These are phyloP conservation scores for Dasypus novemcinctus DNA, from an alignment of 2,113 vertebrate species.

Conservation along the genomic window DNA sequence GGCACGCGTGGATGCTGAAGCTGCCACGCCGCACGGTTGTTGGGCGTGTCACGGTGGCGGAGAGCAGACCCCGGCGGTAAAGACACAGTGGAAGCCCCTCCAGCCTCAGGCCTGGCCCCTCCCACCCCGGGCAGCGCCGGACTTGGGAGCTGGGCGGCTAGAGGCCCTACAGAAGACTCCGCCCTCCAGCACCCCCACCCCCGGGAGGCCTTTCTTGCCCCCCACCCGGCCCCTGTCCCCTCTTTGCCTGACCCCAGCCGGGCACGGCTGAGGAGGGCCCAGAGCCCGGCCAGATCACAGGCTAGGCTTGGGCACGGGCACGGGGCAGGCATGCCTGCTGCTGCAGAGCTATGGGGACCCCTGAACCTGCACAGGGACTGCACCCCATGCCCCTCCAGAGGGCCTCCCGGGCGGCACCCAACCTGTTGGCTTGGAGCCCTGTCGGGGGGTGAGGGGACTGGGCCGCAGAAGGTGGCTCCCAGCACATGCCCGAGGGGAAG, in stretches of 20 bases:
- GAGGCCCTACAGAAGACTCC: neutral
- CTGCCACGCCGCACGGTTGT: rapidly evolving
- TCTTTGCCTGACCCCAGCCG: neutral
- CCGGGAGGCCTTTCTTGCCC: neutral
- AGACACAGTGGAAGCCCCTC: neutral
- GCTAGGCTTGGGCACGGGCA: too few species aligned
- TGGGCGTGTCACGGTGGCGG: neutral
- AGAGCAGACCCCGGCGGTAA: neutral
- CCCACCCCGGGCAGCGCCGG: neutral
- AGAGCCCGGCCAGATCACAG: neutral
- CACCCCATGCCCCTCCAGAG: rapidly evolving
- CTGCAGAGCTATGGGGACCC: neutral
- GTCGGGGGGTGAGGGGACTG: rapidly evolving
- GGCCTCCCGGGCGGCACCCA: neutral
- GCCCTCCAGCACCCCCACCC: rapidly evolving
- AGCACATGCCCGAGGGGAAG: neutral
- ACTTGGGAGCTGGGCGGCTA: neutral
- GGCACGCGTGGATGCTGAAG: neutral
- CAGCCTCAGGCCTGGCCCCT: neutral
- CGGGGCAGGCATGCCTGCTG: rapidly evolving
- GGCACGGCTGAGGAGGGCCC: neutral
- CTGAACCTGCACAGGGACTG: neutral
- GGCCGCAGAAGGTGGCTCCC: neutral
- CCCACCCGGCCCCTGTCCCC: neutral
- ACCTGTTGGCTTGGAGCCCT: neutral